These are phyloP conservation scores for Sebastes alutus DNA, from an alignment of 2,797 vertebrate species.

Conservation along the genomic window DNA sequence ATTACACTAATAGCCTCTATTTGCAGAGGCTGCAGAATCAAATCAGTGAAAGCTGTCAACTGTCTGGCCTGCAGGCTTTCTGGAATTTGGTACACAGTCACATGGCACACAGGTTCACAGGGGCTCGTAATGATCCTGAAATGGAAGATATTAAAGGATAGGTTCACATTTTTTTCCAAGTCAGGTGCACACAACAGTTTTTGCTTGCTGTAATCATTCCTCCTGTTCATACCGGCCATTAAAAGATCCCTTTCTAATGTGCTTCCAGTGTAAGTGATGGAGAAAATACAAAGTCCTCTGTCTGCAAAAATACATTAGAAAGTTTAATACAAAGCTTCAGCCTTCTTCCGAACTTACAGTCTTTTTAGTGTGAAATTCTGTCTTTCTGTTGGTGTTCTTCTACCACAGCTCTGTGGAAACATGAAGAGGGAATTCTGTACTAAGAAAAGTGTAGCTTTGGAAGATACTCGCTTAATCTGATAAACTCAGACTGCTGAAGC, in stretches of 20 bases:
- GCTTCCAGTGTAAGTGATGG: background rate
- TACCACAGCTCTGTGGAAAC: background rate
- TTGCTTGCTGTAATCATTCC: background rate
- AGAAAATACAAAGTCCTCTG: background rate
- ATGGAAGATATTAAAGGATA: background rate
- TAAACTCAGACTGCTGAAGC: background rate
- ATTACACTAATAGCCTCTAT: conserved; percentile 61
- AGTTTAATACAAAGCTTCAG: background rate
- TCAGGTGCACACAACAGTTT: background rate
- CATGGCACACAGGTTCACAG: conserved; percentile 56
- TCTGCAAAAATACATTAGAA: background rate
- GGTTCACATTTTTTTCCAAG: background rate
- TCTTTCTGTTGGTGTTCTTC: background rate
- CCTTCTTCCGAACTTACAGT: background rate
- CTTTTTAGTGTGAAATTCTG: background rate
- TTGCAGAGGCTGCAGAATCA: conserved; percentile 46
- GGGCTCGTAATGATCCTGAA: conserved; percentile 7
- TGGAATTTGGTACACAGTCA: conserved; percentile 67
- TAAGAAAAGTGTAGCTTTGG: background rate
- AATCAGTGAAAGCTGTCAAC: conserved; percentile 37
- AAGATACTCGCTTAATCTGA: background rate
- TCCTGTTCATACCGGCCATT: background rate
- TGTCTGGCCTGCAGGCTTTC: conserved; percentile 59
- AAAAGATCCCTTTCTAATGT: background rate
- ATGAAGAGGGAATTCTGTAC: background rate